phyloP scores from a whole-genome alignment of 2,113 vertebrate species.

The Emydura subglobosa region DNA sequence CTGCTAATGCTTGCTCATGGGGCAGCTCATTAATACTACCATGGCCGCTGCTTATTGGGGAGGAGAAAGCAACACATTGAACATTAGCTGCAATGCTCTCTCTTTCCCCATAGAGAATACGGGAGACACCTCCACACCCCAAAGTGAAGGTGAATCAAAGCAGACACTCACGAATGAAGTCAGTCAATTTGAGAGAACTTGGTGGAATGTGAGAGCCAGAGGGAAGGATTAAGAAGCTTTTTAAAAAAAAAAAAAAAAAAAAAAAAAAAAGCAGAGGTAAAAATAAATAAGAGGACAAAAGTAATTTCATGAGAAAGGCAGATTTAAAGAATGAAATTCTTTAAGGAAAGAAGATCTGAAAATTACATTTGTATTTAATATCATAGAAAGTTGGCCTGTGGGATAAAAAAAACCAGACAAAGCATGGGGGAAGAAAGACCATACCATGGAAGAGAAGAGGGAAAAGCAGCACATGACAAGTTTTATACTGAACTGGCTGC shows the following conservation, averaged over 20 bases:
- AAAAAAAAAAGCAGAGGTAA: neutral
- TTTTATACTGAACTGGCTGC: conserved; percentile 23
- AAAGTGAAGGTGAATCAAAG: neutral
- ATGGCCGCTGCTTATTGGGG: neutral
- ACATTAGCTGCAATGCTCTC: neutral
- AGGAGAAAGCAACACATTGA: neutral
- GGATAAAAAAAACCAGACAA: neutral
- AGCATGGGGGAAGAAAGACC: neutral
- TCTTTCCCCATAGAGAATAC: neutral
- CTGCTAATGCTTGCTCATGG: neutral
- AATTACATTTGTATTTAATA: neutral
- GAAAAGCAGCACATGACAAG: conserved; percentile 30
- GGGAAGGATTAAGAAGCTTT: neutral
- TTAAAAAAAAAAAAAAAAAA: no score
- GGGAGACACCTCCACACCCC: neutral
- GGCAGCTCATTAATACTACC: neutral
- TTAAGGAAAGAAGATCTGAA: neutral
- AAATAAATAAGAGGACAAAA: rapidly evolving
- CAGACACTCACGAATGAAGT: neutral
- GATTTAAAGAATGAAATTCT: neutral
- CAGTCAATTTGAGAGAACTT: neutral
- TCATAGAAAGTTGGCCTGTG: neutral
- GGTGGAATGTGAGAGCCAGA: rapidly evolving
- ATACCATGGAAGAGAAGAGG: neutral
- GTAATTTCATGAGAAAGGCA: neutral